Evolutionary conservation across 1,140 invertebrate genomes (phyloP), one percentile per base, ranked within the genome.

Genomic region (Ips typographus): DNA sequence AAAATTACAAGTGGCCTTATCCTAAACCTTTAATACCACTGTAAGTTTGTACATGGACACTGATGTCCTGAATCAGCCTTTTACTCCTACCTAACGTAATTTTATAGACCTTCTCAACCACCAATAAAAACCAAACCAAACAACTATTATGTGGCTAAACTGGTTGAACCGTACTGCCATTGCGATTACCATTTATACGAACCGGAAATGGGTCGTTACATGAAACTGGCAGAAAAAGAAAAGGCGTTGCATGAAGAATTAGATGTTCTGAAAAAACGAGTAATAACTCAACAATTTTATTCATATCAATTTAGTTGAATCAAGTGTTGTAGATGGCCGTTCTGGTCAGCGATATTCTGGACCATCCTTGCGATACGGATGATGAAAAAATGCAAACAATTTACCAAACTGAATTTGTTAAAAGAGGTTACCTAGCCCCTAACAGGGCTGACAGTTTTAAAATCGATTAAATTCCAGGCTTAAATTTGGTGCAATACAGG

Each of bases 301-400:
- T 22, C 22, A 22, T 22, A 22, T 0, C 22, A 22, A 22, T 58
- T 58, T 58, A 6, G 6, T 58, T 58, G 22, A 40, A 39, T 41
- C 6, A 39, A 71, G 3, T 60, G 2, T 41, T 65, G 7, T 75
- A 87, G 83, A 86, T 87, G 84, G 82, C 83, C 2, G 80, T 83
- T 67, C 80, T 87, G 2, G 81, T 82, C 2, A 83, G 84, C 40
- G 82, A 83, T 40, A 85, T 88, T 62, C 71, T 88, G 61, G 85
- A 87, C 53, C 84, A 84, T 74, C 83, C 81, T 0, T 85, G 85
- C 69, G 83, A 85, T 68, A 81, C 81, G 56, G 78, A 84, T 6
- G 85, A 88, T 68, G 83, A 81, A 36, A 84, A 84, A 75, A 86
- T 87, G 84, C 78, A 81, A 40, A 85, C 83, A 3, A 83, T 87